Evolutionary conservation across 2,113 vertebrate species (phyloP), one percentile per base, ranked within the genome.

Genomic region (Onychorhynchus coronatus): DNA sequence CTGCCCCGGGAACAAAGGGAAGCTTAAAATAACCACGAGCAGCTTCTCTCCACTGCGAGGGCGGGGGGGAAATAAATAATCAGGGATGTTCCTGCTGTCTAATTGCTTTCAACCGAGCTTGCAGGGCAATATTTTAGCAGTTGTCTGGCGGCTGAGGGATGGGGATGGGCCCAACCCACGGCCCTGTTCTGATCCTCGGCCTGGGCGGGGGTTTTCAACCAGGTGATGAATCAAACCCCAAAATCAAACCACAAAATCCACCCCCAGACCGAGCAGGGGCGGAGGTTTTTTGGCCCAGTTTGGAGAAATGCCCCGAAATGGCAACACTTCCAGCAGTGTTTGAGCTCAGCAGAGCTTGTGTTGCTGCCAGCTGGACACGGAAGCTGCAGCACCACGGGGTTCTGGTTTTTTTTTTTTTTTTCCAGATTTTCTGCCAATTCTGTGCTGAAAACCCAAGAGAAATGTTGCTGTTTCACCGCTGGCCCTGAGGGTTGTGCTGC

Each of bases 401-500:
- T 49, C 4, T 4, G 16, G 22, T n/a, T n/a, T n/a, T n/a, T n/a
- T n/a, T 30, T 55, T 55, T 23, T 72, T 52, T 18, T 52, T 21
- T 3, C 50, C 88, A 56, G 4, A 3, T 4, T 37, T 67, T 11
- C 31, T 55, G 49, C 88, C 81, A 47, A 68, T 49, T 85, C 25
- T 11, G 2, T 0, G 19, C 50, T 37, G 73, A 9, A 25, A 71
- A 14, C 52, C 2, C 0, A 1, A 11, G 12, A 11, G 75, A 33
- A 61, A 24, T 0, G 14, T 70, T 17, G 4, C 85, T 31, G 0
- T 20, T 77, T 24, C 27, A 0, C 27, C 8, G 8, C 0, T 2
- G 1, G 41, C 30, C 53, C 17, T 4, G 0, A 2, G 1, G 9
- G 4, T 2, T 5, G 28, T 1, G 56, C 52, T 74, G 75, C 49